Evolutionary conservation across 2,113 vertebrate species (phyloP).

Genomic region (Calyptommatus sinebrachiatus): DNA sequence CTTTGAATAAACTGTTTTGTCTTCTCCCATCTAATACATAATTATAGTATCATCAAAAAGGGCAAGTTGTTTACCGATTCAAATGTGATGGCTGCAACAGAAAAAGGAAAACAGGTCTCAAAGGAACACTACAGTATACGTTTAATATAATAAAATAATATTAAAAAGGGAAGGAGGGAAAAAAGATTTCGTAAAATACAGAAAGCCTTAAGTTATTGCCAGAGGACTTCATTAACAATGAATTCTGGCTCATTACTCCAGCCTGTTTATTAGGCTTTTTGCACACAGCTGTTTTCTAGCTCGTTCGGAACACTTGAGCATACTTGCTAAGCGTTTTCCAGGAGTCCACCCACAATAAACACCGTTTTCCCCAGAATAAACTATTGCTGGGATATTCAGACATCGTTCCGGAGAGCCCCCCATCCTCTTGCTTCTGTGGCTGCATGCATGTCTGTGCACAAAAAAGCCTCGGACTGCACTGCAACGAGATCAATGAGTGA

Average conservation of each 20-base stretch:
- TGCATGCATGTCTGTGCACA: too few relatives aligned
- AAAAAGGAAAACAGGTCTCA: background rate
- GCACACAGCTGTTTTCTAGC: too few relatives aligned
- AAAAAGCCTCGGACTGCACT: too few relatives aligned
- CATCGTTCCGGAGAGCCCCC: too few relatives aligned
- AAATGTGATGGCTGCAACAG: background rate
- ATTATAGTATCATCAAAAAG: background rate
- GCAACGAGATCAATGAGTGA: too few relatives aligned
- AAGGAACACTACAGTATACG: background rate
- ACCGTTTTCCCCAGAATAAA: too few relatives aligned
- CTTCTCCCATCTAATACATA: background rate
- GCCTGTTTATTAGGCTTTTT: background rate
- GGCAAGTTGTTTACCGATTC: background rate
- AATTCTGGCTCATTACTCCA: background rate
- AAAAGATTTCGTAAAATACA: background rate
- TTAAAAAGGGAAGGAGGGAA: background rate
- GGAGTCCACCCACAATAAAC: too few relatives aligned
- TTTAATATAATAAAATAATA: background rate
- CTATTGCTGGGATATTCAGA: too few relatives aligned
- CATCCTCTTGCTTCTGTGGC: too few relatives aligned
- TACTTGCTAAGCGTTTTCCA: too few relatives aligned
- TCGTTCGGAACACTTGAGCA: too few relatives aligned
- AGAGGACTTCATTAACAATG: background rate
- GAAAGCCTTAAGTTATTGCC: background rate
- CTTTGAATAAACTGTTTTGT: conserved; percentile 4